phyloP scores from a whole-genome alignment of 2,888 invertebrate genomes.

The Lasius platythorax region DNA sequence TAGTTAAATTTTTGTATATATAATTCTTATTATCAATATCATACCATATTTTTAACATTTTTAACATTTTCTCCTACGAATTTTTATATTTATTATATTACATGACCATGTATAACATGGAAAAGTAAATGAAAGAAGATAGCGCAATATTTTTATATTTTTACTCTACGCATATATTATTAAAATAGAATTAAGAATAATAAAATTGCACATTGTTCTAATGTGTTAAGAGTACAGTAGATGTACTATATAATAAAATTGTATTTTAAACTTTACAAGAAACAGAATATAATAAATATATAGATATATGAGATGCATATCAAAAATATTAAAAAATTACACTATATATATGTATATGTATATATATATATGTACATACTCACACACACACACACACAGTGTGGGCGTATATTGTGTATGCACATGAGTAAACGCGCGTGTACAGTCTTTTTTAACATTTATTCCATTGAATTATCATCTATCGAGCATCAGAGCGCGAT shows the following conservation, averaged over 20 bases:
- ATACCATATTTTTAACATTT: neutral
- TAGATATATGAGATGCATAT: neutral
- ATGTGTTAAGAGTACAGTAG: neutral
- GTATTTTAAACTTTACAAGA: neutral
- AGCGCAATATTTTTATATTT: neutral
- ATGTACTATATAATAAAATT: no score
- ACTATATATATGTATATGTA: no score
- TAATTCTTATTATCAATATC: neutral
- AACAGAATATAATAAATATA: neutral
- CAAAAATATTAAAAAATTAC: no score
- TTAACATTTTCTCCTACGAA: neutral
- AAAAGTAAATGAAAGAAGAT: neutral
- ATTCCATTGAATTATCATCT: constrained; percentile 6
- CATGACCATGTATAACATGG: neutral
- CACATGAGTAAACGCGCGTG: no score
- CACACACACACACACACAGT: no score
- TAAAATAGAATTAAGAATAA: no score
- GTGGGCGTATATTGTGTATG: no score
- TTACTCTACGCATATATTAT: neutral
- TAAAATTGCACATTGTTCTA: no score
- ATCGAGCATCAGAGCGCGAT: neutral
- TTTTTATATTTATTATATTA: neutral
- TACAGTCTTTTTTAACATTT: neutral
- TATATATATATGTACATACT: no score
- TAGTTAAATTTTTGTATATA: neutral